Evolutionary conservation across 1,140 invertebrate species (phyloP).

Genomic region (Lepidurus couesii): DNA sequence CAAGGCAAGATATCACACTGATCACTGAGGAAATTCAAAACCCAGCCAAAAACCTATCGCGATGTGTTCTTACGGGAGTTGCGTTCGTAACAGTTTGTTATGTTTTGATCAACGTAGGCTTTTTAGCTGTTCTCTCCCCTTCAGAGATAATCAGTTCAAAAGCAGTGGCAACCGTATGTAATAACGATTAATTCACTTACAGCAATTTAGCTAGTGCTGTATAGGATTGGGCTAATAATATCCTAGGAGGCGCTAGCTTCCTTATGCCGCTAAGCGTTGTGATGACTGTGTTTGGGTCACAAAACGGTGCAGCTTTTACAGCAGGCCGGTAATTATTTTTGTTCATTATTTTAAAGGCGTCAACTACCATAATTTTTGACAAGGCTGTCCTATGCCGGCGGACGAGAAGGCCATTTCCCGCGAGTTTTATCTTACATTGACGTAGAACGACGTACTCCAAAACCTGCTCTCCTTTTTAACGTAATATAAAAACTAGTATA

Average conservation of each 20-base stretch:
- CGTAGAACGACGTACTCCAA: conserved; percentile 49
- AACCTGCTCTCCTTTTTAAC: conserved; percentile 51
- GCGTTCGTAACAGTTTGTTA: conserved; percentile 56
- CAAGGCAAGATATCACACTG: conserved; percentile 50
- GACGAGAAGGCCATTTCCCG: conserved; percentile 53
- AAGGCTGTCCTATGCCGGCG: conserved; percentile 53
- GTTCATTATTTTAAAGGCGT: background rate
- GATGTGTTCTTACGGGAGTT: conserved; percentile 56
- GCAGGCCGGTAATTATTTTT: conserved; percentile 53
- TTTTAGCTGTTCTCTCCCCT: conserved; percentile 56
- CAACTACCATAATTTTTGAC: background rate
- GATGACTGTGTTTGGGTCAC: conserved; percentile 67
- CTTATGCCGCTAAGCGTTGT: conserved; percentile 66
- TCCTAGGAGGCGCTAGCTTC: conserved; percentile 55
- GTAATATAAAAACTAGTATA: conserved; percentile 42
- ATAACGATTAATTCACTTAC: background rate
- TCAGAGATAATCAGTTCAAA: conserved; percentile 52
- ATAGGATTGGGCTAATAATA: conserved; percentile 56
- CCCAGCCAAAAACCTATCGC: conserved; percentile 58
- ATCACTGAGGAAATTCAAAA: conserved; percentile 63
- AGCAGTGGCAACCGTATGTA: conserved; percentile 59
- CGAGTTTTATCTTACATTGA: conserved; percentile 53
- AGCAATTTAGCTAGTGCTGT: background rate
- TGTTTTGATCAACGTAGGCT: conserved; percentile 56
- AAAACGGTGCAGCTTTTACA: conserved; percentile 65